These are phyloP conservation scores for Tragopan temminckii DNA, from an alignment of 2,797 vertebrate species.

Conservation along the genomic window DNA sequence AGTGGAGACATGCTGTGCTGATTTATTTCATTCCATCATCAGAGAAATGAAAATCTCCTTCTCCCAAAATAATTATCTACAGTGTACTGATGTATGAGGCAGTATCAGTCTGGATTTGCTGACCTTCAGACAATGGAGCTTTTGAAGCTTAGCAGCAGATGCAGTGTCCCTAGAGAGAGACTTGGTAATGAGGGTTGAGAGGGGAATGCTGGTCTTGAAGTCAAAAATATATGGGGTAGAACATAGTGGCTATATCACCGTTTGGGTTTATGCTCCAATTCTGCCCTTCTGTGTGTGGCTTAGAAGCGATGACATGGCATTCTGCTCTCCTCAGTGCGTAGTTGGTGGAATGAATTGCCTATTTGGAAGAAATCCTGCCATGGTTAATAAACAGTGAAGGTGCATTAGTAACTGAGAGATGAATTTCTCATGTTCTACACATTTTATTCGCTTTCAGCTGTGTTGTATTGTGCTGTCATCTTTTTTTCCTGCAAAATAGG, in stretches of 20 bases:
- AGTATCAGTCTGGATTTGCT: not conserved
- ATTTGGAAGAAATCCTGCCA: not conserved
- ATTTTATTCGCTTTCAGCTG: not conserved
- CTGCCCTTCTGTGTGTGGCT: not conserved
- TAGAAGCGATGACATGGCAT: not conserved
- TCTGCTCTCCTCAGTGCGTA: not conserved
- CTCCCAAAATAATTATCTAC: not conserved
- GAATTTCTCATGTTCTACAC: not conserved
- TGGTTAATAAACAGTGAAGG: not conserved
- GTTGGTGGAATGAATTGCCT: not conserved
- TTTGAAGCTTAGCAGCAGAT: not conserved
- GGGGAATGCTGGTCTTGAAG: not conserved
- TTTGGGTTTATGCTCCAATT: not conserved
- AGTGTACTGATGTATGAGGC: not conserved
- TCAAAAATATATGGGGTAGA: not conserved
- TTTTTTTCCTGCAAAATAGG: not conserved
- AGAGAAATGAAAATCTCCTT: not conserved
- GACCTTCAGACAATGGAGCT: not conserved
- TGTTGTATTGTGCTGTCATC: not conserved
- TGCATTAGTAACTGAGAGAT: not conserved
- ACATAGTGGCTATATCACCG: accelerated
- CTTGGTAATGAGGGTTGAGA: not conserved
- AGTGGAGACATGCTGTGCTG: not conserved
- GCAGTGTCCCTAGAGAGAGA: not conserved
- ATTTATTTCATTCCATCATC: not conserved